Conservation (phyloP, 2,113 vertebrate genomes). For the Anolis carolinensis region DNA sequence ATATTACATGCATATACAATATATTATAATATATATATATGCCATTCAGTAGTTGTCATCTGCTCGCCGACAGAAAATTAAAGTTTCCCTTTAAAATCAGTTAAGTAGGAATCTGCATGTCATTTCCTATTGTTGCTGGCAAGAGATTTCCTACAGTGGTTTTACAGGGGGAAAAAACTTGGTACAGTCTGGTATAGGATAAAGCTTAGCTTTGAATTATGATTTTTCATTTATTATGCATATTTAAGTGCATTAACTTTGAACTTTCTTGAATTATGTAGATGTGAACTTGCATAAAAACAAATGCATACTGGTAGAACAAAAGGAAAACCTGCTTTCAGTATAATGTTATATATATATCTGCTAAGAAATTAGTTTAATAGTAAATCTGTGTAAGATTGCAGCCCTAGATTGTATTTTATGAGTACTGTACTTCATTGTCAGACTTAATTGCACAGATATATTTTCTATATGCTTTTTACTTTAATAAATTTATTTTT, state of each 20-base stretch:
- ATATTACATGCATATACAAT: too few species aligned
- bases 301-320: not conserved
- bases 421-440: not conserved
- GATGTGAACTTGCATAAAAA: constrained; percentile 12
- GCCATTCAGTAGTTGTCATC: too few species aligned
- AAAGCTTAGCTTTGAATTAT: not conserved
- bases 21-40: too few species aligned
- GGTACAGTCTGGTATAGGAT: not conserved
- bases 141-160: not conserved
- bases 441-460: not conserved
- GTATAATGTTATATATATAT: not conserved
- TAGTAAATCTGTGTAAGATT: not conserved
- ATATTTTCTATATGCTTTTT: not conserved
- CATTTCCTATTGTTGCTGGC: constrained; percentile 11
- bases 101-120: not conserved
- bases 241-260: not conserved
- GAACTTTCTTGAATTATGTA: constrained; percentile 33
- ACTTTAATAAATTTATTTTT: not conserved
- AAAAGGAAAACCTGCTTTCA: not conserved
- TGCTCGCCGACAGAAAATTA: too few species aligned
- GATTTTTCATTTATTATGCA: not conserved
- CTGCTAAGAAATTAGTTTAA: not conserved
- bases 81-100: not conserved
- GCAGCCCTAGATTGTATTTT: not conserved
- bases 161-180: not conserved